Evolutionary conservation across 2,113 vertebrate species (phyloP).

Genomic region (Pseudorectes ferrugineus): DNA sequence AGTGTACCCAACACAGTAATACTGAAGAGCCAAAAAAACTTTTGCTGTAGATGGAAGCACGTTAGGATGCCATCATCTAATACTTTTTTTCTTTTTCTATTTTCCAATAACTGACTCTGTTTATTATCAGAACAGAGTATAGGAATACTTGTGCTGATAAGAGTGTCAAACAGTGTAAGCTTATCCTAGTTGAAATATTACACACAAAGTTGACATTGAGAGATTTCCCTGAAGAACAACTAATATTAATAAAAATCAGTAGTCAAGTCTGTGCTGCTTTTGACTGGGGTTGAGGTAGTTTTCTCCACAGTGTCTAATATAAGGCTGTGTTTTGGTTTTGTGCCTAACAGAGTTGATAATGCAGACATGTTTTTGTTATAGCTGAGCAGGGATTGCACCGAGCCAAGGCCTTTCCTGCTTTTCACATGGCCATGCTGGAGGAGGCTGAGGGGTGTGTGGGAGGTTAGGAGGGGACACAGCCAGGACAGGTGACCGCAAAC

Average conservation of each 20-base stretch:
- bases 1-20: not conserved
- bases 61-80: not conserved
- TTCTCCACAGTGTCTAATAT: not conserved
- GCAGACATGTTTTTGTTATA: not conserved
- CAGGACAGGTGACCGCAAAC: not conserved
- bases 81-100: not conserved
- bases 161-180: fast-evolving
- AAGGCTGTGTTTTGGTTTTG: not conserved
- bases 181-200: not conserved
- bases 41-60: not conserved
- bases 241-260: not conserved
- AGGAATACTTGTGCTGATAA: not conserved
- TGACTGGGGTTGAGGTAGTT: not conserved
- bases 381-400: not conserved
- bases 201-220: not conserved
- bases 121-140: not conserved
- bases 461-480: not conserved
- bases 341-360: not conserved
- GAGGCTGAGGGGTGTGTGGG: too few relatives aligned
- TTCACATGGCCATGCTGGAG: not conserved
- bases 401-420: not conserved
- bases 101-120: not conserved
- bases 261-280: not conserved
- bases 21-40: not conserved
- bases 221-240: not conserved